phyloP scores from a whole-genome alignment of 2,113 vertebrate genomes.

The Pogonocichla stellata region DNA sequence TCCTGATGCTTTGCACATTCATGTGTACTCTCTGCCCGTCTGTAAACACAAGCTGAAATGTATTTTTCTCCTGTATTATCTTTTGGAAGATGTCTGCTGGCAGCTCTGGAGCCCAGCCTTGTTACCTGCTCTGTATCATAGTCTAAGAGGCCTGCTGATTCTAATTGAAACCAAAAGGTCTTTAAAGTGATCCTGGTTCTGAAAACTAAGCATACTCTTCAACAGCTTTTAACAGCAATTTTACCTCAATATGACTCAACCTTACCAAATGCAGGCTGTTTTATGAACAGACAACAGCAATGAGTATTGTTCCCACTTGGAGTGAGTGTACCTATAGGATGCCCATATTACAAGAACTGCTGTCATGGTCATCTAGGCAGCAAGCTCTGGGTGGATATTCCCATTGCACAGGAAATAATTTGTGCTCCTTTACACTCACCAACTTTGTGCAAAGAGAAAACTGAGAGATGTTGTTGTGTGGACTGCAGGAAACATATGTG shows the following conservation, averaged over 20 bases:
- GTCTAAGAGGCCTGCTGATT: background rate
- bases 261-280: background rate
- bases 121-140: background rate
- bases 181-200: background rate
- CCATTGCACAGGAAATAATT: background rate
- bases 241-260: background rate
- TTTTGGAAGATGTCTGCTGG: background rate
- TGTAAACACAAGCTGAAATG: background rate
- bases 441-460: background rate
- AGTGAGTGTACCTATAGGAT: background rate
- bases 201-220: background rate
- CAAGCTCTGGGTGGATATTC: background rate
- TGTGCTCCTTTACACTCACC: background rate
- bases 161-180: background rate
- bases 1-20: background rate
- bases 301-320: background rate
- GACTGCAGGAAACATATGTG: background rate
- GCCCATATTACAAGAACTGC: fast-evolving
- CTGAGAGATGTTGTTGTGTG: background rate
- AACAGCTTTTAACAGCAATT: background rate
- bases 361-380: background rate
- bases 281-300: background rate
- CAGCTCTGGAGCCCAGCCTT: background rate
- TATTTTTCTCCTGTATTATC: background rate
- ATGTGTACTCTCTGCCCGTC: background rate